Evolutionary conservation across 1,140 invertebrate genomes (phyloP), one percentile per base, ranked within the genome.

Genomic region (Diprion similis): DNA sequence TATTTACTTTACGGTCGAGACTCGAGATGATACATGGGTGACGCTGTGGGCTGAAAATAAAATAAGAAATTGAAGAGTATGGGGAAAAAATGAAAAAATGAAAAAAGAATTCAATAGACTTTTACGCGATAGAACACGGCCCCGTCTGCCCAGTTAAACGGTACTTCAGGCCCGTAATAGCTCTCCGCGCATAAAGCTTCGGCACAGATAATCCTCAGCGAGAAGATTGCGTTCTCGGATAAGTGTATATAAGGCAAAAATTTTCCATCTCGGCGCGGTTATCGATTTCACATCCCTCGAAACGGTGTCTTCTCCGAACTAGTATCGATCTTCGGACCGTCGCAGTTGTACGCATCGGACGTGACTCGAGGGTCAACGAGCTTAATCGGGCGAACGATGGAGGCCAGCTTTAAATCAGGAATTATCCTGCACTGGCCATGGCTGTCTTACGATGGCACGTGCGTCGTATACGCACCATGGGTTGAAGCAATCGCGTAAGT

Each of bases 301-400:
- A 59, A 59, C 51, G 51, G n/a, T 59, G 51, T 59, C 51, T 17
- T 59, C n/a, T 59, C 51, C n/a, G 51, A 59, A 59, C 51, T 17
- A 59, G 51, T 59, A 59, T 59, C 51, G 51, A 59, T 59, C 51
- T 59, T 59, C 11, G 51, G n/a, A 59, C 51, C 51, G 51, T 59
- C 51, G 51, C 51, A 9, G 24, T 37, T 37, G 51, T 59, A 59
- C 51, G 51, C 51, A 59, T 59, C 51, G 51, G 51, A 15, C 51
- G 51, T 59, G 51, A 59, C 51, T 59, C 51, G 51, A 59, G 51
- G 51, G 51, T 59, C 51, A 59, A 59, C 51, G 51, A 59, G 51
- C 51, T 17, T 59, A 59, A 59, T 59, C 51, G 11, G 51, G 51
- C 51, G 51, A 59, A 59, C 51, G 51, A 59, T 0, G 51, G 51